Evolutionary conservation across 2,888 invertebrate species (phyloP), one percentile per base, ranked within the genome.

Genomic region (Syrphus vitripennis): DNA sequence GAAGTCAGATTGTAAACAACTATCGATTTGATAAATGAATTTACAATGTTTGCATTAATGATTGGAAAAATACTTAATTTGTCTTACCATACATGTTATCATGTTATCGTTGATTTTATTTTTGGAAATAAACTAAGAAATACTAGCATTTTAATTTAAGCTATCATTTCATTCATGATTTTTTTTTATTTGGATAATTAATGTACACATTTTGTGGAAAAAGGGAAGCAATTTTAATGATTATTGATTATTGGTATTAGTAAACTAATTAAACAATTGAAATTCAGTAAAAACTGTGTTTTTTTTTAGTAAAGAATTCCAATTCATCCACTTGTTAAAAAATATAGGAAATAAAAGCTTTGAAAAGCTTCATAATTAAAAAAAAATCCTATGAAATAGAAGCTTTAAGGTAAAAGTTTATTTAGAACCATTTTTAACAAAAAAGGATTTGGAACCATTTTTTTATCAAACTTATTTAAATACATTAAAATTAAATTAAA

Each of bases 1-100:
- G n/a, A 14, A 50, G 21, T 34, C 21, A 24, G 4, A 55, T 70
- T 34, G 57, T 59, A 72, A 79, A 67, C 65, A 57, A 55, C 45
- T 45, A 42, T 55, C n/a, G 48, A 59, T 59, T n/a, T 59, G 59
- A 67, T 16, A 53, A 53, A 55, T 34, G 16, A 76, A n/a, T 50
- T 29, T 37, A 34, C 45, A 69, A 59, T 29, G n/a, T 59, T 77
- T 69, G 34, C 45, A 34, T 31, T 45, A 26, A 61, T n/a, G 9
- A 50, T 65, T 75, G 29, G 19, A 37, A 40, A 61, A 59, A 61
- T 24, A 61, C 48, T 2, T 14, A 21, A 21, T 14, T 16, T 29
- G 16, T 26, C 16, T 6, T 26, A 3, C 24, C 40, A 40, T 21
- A 37, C 37, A 21, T 24, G 21, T 7, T 37, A 61, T n/a, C 7